Conservation (phyloP, 2,888 invertebrate species). For the Callyntrura guangdongensis region DNA sequence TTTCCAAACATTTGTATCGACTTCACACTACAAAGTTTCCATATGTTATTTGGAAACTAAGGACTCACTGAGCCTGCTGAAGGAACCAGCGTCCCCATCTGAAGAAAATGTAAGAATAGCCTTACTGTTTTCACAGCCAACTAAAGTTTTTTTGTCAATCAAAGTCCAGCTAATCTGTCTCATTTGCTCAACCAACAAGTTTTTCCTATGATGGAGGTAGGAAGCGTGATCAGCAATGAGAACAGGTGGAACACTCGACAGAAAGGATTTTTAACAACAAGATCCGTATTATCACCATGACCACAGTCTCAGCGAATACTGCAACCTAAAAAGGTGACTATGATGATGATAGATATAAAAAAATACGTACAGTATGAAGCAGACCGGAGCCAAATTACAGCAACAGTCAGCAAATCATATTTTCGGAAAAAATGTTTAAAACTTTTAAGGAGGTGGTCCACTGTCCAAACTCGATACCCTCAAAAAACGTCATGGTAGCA, state of each 20-base stretch:
- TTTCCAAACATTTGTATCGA: background rate
- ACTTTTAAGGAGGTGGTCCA: conserved; percentile 53
- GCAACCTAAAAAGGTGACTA: too few species aligned
- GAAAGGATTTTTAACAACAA: background rate
- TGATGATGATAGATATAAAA: background rate
- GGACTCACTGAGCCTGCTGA: background rate
- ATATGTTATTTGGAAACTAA: conserved; percentile 3
- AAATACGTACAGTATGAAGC: background rate
- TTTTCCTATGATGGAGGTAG: too few species aligned
- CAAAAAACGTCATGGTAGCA: background rate
- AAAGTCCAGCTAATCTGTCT: conserved; percentile 21
- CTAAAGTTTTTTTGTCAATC: background rate
- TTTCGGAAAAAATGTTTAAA: background rate
- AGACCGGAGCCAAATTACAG: background rate
- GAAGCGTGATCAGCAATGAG: too few species aligned
- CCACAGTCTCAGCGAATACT: background rate
- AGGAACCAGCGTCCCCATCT: background rate
- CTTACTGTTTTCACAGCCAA: background rate
- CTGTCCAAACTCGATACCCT: conserved; percentile 16
- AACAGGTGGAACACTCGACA: too few species aligned
- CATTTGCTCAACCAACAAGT: background rate
- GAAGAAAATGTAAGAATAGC: background rate
- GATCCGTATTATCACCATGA: background rate
- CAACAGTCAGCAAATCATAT: background rate
- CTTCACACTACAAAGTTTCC: conserved; percentile 46